Percentiles rank a stretch among this genome's conserved stretches.
Conservation (phyloP, 35 echinoderm and acorn worm species). For the Nesometra sesokonis region DNA sequence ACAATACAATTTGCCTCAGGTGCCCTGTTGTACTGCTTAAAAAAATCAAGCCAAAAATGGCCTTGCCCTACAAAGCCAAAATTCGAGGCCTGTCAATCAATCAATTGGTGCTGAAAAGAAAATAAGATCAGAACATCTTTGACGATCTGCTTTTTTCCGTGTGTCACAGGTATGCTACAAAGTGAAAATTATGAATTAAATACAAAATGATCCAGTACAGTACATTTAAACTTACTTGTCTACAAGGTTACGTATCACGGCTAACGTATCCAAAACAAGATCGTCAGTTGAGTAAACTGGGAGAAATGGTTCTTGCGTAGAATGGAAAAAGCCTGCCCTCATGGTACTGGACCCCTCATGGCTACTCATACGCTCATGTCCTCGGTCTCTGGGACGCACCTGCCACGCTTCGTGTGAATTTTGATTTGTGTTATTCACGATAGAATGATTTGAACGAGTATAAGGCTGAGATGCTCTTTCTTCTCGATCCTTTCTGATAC, state of each 20-base stretch:
- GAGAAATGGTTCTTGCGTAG: not conserved
- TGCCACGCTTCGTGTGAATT: not conserved
- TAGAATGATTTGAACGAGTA: not conserved
- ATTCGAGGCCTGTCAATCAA: too few species aligned
- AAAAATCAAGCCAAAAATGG: too few species aligned
- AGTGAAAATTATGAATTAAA: too few species aligned
- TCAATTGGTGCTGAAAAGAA: too few species aligned
- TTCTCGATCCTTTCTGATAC: not conserved
- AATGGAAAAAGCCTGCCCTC: not conserved
- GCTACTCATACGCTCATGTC: not conserved
- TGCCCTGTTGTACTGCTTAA: too few species aligned
- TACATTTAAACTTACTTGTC: slow-evolving; percentile 48
- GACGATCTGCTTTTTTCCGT: too few species aligned
- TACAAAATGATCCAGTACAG: too few species aligned
- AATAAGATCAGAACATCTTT: too few species aligned
- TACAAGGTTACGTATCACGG: slow-evolving; percentile 48
- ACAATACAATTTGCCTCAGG: too few species aligned
- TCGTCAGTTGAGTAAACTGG: slow-evolving; percentile 6
- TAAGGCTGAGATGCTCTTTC: not conserved
- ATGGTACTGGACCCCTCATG: not conserved
- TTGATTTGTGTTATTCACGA: not conserved
- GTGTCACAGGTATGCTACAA: too few species aligned
- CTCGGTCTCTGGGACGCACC: not conserved
- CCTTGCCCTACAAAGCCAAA: too few species aligned
- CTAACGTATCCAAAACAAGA: slow-evolving; percentile 40